A percentile compares a stretch with the other conserved stretches of the same genome.
Evolutionary conservation across 2,888 invertebrate species (phyloP).

Genomic region (Sinopyrophorus schimmeli): DNA sequence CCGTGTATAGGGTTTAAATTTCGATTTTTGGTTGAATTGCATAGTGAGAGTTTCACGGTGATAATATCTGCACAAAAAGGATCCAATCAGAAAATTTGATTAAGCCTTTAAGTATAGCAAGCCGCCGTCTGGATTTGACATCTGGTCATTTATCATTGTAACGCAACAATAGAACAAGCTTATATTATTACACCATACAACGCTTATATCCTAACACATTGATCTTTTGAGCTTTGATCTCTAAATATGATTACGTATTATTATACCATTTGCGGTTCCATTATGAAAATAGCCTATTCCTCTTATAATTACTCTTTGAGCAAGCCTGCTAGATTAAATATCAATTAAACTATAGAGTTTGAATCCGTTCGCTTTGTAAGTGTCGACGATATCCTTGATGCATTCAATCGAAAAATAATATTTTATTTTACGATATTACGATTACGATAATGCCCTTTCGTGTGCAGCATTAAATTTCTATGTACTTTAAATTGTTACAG

Average conservation of each 20-base stretch:
- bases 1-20: no score
- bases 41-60: no score
- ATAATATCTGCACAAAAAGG: no score
- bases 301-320: constrained; percentile 15
- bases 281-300: constrained; percentile 24
- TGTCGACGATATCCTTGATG: no score
- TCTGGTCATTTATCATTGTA: constrained; percentile 30
- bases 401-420: no score
- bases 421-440: no score
- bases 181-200: constrained; percentile 17
- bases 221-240: constrained; percentile 26
- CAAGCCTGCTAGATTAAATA: constrained; percentile 10
- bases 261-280: constrained; percentile 19
- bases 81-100: constrained; percentile 24
- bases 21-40: no score
- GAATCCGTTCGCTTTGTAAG: neutral
- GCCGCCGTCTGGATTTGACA: constrained; percentile 16
- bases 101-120: constrained; percentile 19
- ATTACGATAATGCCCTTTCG: no score
- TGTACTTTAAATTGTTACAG: no score
- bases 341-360: constrained; percentile 16
- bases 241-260: constrained; percentile 21
- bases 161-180: constrained; percentile 25
- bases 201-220: constrained; percentile 21
- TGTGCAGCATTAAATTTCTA: no score